Percentiles rank a stretch among this genome's conserved stretches.
Conservation (phyloP, 1,140 invertebrate species). For the Drosophila rhopaloa region DNA sequence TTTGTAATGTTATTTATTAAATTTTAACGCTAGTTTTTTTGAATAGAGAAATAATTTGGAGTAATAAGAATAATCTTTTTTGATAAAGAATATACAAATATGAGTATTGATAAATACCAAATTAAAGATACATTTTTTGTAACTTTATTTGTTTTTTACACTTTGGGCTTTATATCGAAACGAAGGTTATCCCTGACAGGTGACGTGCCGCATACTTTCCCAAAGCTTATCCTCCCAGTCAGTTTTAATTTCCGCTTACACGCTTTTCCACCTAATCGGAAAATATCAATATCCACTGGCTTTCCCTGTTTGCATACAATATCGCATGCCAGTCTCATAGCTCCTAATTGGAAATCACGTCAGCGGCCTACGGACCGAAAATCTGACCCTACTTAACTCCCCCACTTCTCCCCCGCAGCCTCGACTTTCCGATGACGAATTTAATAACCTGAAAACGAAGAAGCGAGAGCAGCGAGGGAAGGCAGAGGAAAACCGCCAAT, state of each 20-base stretch:
- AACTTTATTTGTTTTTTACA: too few relatives aligned
- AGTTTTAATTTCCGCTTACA: constrained; percentile 27
- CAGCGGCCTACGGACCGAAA: constrained; percentile 27
- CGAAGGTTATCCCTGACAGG: constrained; percentile 9
- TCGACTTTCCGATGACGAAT: constrained; percentile 62
- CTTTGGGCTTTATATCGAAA: neutral
- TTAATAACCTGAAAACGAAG: constrained; percentile 63
- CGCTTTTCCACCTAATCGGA: constrained; percentile 11
- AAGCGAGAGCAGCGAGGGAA: neutral
- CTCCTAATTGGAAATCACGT: constrained; percentile 44
- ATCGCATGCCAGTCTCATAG: constrained; percentile 1
- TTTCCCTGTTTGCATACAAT: constrained; percentile 12
- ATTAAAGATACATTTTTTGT: too few relatives aligned
- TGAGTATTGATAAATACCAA: too few relatives aligned
- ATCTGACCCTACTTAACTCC: neutral
- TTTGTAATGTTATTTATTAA: too few relatives aligned
- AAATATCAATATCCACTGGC: constrained; percentile 50
- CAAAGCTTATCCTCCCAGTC: constrained; percentile 11
- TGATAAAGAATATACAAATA: too few relatives aligned
- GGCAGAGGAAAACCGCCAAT: constrained; percentile 52
- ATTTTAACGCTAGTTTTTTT: too few relatives aligned
- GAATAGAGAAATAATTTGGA: too few relatives aligned
- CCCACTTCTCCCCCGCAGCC: neutral
- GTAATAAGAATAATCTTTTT: too few relatives aligned
- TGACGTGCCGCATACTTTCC: neutral